Evolutionary conservation across 2,797 vertebrate genomes (phyloP).

Genomic region (Alcedo atthis): DNA sequence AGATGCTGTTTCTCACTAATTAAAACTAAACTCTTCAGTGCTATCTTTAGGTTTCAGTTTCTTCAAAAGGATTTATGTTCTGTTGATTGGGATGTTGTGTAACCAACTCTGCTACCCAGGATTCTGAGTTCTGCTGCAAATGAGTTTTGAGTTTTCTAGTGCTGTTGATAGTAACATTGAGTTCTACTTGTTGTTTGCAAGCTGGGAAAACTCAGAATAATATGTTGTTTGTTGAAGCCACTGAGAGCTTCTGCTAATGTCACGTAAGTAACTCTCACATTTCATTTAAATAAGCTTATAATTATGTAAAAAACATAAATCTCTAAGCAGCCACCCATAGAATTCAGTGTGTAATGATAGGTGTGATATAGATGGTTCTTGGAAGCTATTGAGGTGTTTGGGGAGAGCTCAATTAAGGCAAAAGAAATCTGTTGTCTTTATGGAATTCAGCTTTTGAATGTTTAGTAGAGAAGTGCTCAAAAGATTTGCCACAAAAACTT

Average conservation of each 20-base stretch:
- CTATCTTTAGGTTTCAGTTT: conserved; percentile 33
- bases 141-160: not conserved
- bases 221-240: not conserved
- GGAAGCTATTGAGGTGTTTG: not conserved
- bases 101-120: not conserved
- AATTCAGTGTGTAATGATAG: not conserved
- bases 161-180: not conserved
- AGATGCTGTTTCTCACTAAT: conserved; percentile 8
- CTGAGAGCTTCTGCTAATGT: not conserved
- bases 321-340: not conserved
- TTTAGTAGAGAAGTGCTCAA: not conserved
- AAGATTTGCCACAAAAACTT: not conserved
- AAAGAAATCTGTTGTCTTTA: not conserved
- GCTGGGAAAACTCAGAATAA: not conserved
- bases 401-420: not conserved
- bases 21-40: not conserved
- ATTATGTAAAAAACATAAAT: not conserved
- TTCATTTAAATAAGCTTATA: not conserved
- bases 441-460: not conserved
- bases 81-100: conserved; percentile 15
- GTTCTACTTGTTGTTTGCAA: not conserved
- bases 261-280: not conserved
- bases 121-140: not conserved
- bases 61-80: not conserved
- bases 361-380: not conserved